Evolutionary conservation across 1,140 invertebrate species (phyloP), one percentile per base, ranked within the genome.

Genomic region (Heterodera carotae): DNA sequence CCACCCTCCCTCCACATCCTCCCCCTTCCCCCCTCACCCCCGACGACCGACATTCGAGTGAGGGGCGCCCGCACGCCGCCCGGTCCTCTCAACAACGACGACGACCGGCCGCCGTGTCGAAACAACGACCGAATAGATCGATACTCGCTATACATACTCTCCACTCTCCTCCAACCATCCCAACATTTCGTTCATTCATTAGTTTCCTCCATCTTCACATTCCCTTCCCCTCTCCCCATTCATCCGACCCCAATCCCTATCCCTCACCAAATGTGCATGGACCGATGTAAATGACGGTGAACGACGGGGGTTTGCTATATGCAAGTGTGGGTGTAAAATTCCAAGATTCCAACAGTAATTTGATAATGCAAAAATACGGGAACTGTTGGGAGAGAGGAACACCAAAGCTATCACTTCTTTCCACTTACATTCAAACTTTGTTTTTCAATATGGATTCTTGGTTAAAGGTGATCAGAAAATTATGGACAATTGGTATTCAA

Each of bases 401-500:
- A n/a, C n/a, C n/a, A n/a, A n/a, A n/a, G n/a, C n/a, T n/a, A n/a
- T n/a, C n/a, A n/a, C n/a, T n/a, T n/a, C n/a, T n/a, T n/a, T n/a
- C n/a, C n/a, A n/a, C n/a, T n/a, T n/a, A n/a, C n/a, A n/a, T n/a
- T n/a, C n/a, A n/a, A n/a, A n/a, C n/a, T n/a, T n/a, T n/a, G n/a
- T n/a, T n/a, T n/a, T n/a, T n/a, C n/a, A n/a, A n/a, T n/a, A n/a
- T n/a, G n/a, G n/a, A n/a, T n/a, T n/a, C n/a, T n/a, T n/a, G n/a
- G n/a, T n/a, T n/a, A n/a, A n/a, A n/a, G n/a, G n/a, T n/a, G n/a
- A n/a, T n/a, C n/a, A n/a, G n/a, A n/a, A n/a, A n/a, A n/a, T n/a
- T n/a, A 78, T 78, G 77, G 72, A 78, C 6, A 78, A 77, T 67
- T 78, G 69, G 75, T 78, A 78, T 34, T 67, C 53, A 2, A 53